phyloP scores from a whole-genome alignment of 2,888 invertebrate species.

The Macaria liturata region DNA sequence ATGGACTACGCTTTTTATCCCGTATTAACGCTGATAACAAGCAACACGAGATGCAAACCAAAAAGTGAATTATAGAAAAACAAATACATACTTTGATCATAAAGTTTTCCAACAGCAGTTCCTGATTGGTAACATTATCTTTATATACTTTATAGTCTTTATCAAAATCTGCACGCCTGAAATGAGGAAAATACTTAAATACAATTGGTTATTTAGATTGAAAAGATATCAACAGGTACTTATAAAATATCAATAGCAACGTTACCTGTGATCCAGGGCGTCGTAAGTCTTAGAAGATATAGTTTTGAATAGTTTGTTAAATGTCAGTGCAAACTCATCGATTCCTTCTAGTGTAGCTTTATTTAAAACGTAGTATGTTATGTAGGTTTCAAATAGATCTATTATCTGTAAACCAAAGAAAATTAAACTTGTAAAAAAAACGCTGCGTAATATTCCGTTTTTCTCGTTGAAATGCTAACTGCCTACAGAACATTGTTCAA shows the following conservation, averaged over 20 bases:
- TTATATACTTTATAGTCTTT: slow-evolving; percentile 89
- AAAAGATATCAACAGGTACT: no score
- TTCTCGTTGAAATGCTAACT: no score
- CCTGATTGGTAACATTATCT: slow-evolving; percentile 86
- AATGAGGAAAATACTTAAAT: slow-evolving; percentile 25
- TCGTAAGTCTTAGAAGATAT: slow-evolving; percentile 90
- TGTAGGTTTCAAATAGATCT: slow-evolving; percentile 87
- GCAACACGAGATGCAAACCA: no score
- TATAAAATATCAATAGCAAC: no score
- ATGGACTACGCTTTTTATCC: no score
- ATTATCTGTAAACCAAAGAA: slow-evolving; percentile 84
- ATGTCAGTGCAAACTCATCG: slow-evolving; percentile 87
- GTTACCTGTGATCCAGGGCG: slow-evolving; percentile 89
- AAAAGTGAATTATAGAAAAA: not conserved
- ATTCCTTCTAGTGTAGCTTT: slow-evolving; percentile 92
- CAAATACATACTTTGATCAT: slow-evolving; percentile 80
- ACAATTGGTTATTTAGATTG: no score
- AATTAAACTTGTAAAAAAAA: not conserved
- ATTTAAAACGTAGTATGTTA: slow-evolving; percentile 88
- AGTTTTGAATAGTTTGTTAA: slow-evolving; percentile 85
- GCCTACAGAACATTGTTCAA: no score
- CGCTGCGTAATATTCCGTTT: no score
- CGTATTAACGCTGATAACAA: no score
- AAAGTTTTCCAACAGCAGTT: slow-evolving; percentile 88
- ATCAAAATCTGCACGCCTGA: slow-evolving; percentile 86